Percentiles rank a stretch among this genome's conserved stretches.
Evolutionary conservation across 2,888 invertebrate genomes (phyloP).

Genomic region (Microctonus aethiopoides): DNA sequence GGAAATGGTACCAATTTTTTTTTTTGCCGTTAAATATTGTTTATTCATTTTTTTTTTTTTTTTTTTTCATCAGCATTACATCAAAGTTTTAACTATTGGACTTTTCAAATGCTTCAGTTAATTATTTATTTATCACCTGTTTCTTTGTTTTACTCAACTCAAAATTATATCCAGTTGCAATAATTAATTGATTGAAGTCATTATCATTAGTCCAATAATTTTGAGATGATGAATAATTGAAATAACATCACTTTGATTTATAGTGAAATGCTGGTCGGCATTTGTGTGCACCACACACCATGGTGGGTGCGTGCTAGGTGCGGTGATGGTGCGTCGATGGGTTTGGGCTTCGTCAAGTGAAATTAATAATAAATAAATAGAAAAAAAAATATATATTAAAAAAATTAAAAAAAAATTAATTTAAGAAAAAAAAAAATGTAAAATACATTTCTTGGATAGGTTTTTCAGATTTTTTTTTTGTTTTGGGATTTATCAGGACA

Average conservation of each 20-base stretch:
- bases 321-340: slow-evolving; percentile 62
- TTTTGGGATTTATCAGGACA: slow-evolving; percentile 37
- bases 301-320: slow-evolving; percentile 45
- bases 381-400: slow-evolving; percentile 16
- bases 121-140: neutral
- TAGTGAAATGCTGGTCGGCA: slow-evolving; percentile 26
- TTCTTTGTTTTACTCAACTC: neutral
- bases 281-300: slow-evolving; percentile 36
- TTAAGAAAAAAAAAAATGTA: slow-evolving; percentile 37
- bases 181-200: neutral
- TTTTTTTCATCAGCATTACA: neutral
- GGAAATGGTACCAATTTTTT: slow-evolving; percentile 13
- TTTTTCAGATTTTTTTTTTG: slow-evolving; percentile 38
- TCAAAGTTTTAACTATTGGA: neutral
- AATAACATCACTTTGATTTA: slow-evolving; percentile 21
- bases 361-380: slow-evolving; percentile 33
- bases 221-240: neutral
- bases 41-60: neutral
- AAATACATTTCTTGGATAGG: slow-evolving; percentile 37
- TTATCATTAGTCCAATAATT: neutral
- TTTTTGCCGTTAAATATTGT: slow-evolving; percentile 18
- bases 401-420: slow-evolving; percentile 17
- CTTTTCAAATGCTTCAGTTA: neutral
- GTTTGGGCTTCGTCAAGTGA: slow-evolving; percentile 50
- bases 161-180: neutral